A percentile compares a stretch with the other conserved stretches of the same genome.
phyloP scores from a whole-genome alignment of 2,113 vertebrate species.

The Drymodes brunneopygia region DNA sequence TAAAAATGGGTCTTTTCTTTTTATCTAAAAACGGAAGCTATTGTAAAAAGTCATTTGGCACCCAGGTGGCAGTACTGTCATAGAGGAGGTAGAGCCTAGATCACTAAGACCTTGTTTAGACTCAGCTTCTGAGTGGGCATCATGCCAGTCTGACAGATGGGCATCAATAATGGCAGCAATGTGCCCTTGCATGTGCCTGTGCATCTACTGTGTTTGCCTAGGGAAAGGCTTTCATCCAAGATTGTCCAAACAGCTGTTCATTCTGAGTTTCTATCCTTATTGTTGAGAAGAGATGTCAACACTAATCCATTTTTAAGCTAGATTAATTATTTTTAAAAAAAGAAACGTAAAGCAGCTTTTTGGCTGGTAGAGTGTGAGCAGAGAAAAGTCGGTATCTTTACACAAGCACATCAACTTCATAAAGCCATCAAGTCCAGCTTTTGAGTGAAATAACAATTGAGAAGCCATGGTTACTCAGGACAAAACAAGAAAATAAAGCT shows the following conservation, averaged over 20 bases:
- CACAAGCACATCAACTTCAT: neutral
- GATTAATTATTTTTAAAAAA: slow-evolving; percentile 1
- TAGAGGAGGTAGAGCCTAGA: neutral
- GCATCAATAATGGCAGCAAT: slow-evolving; percentile 20
- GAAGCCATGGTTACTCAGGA: neutral
- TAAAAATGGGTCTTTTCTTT: neutral
- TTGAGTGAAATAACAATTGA: neutral
- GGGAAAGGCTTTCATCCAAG: slow-evolving; percentile 50
- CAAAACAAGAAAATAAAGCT: neutral
- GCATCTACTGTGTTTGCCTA: slow-evolving; percentile 35
- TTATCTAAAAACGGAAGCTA: neutral
- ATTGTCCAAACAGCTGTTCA: slow-evolving; percentile 56
- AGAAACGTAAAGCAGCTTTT: neutral
- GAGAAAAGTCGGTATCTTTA: neutral
- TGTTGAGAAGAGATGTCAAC: slow-evolving; percentile 48
- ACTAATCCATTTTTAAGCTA: slow-evolving; percentile 44
- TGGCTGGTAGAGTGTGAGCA: neutral
- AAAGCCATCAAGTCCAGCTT: neutral
- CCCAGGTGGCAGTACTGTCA: slow-evolving; percentile 45
- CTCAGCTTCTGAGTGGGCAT: slow-evolving; percentile 9
- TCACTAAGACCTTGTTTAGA: neutral
- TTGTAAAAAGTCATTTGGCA: neutral
- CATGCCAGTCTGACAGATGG: slow-evolving; percentile 63
- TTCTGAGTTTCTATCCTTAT: slow-evolving; percentile 12
- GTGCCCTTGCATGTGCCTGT: neutral